Percentiles rank a stretch among this genome's conserved stretches.
These are phyloP conservation scores for Drosophila auraria DNA, from an alignment of 1,140 invertebrate species.

Conservation along the genomic window DNA sequence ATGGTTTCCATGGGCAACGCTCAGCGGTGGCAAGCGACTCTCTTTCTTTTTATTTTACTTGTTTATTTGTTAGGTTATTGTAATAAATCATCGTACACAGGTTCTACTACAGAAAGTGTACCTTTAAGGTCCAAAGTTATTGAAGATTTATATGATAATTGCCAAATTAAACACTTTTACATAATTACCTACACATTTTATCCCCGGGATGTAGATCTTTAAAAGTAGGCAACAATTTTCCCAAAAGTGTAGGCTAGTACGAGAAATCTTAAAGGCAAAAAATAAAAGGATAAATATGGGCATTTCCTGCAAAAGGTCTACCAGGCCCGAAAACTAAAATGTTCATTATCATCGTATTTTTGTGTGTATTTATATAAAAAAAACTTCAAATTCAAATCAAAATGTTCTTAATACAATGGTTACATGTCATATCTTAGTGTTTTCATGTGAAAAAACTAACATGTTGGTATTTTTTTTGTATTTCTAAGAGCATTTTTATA, in stretches of 20 bases:
- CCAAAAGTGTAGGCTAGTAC: background rate
- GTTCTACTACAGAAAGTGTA: background rate
- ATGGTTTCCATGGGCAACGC: slow-evolving; percentile 24
- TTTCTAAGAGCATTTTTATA: no score
- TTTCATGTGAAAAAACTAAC: no score
- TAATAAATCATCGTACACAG: background rate
- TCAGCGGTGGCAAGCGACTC: background rate
- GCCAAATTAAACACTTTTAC: background rate
- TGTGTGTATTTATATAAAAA: no score
- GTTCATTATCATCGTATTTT: no score
- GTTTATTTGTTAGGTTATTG: background rate
- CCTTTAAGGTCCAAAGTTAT: no score
- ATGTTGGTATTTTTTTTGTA: no score
- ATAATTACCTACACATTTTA: background rate
- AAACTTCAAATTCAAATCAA: no score
- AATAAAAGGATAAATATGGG: no score
- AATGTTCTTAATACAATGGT: no score
- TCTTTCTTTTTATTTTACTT: background rate
- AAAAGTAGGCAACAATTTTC: background rate
- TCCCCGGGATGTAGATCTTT: accelerated
- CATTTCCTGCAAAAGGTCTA: no score
- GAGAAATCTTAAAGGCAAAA: background rate
- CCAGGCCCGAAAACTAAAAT: no score
- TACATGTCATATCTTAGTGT: no score
- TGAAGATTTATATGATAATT: background rate